phyloP scores from a whole-genome alignment of 2,113 vertebrate genomes.

The Illadopsis cleaveri region DNA sequence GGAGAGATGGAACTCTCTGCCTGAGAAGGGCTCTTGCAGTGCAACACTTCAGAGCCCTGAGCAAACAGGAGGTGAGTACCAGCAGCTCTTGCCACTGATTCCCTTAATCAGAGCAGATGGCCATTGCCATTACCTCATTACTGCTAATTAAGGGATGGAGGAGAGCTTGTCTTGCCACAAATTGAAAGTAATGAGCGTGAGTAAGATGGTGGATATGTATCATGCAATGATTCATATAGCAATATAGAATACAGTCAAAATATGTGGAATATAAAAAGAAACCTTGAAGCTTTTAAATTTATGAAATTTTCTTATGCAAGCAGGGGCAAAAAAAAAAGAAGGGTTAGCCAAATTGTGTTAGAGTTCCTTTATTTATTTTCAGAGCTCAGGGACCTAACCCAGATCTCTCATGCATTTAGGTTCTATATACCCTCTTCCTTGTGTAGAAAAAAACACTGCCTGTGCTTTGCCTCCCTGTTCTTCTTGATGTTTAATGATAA shows the following conservation, averaged over 20 bases:
- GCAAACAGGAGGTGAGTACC: neutral
- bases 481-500: neutral
- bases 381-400: neutral
- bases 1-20: neutral
- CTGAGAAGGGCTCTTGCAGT: neutral
- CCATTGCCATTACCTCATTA: constrained; percentile 19
- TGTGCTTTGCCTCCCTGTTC: neutral
- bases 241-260: neutral
- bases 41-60: neutral
- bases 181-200: neutral
- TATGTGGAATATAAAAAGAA: neutral
- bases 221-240: neutral
- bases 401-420: neutral
- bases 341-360: neutral
- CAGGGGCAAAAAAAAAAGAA: neutral
- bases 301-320: neutral
- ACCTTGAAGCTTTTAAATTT: neutral
- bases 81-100: neutral
- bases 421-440: neutral
- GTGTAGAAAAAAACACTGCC: neutral
- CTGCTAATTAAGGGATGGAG: neutral
- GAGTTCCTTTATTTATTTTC: neutral
- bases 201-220: neutral
- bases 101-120: constrained; percentile 30
- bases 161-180: neutral